A percentile compares a stretch with the other conserved stretches of the same genome.
Conservation (phyloP, 2,113 vertebrate genomes). For the Myotis davidii region DNA sequence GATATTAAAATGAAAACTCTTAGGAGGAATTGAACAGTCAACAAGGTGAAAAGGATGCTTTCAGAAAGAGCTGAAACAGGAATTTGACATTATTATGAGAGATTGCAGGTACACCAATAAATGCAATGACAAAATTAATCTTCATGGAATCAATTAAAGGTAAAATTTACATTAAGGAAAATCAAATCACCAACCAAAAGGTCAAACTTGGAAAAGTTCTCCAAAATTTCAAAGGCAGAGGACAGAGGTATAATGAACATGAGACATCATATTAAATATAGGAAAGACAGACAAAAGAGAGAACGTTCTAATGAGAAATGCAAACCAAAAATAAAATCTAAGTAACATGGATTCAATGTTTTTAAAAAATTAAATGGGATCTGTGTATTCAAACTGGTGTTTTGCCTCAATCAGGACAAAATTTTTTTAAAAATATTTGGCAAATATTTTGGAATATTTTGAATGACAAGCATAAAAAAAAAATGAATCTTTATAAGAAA, state of each 20-base stretch:
- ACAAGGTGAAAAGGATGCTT: not conserved
- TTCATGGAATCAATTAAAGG: not conserved
- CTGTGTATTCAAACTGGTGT: not conserved
- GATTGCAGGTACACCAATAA: not conserved
- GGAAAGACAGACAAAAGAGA: not conserved
- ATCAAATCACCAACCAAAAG: not conserved
- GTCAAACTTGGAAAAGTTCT: not conserved
- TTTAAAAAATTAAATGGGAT: not conserved
- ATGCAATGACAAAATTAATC: not conserved
- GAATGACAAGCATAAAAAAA: not conserved
- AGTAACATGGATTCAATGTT: not conserved
- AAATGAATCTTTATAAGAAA: not conserved
- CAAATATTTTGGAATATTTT: slow-evolving; percentile 25
- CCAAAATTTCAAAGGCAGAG: not conserved
- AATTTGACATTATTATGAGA: not conserved
- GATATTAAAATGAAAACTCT: not conserved
- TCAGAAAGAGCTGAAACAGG: not conserved
- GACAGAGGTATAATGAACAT: not conserved
- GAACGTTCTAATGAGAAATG: not conserved
- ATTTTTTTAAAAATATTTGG: too few relatives aligned
- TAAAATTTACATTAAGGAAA: not conserved
- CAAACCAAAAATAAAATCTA: not conserved
- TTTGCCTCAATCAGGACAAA: not conserved
- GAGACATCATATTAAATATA: not conserved
- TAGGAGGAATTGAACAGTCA: not conserved